Evolutionary conservation across 2,888 invertebrate genomes (phyloP).

Genomic region (Athalia circularis): DNA sequence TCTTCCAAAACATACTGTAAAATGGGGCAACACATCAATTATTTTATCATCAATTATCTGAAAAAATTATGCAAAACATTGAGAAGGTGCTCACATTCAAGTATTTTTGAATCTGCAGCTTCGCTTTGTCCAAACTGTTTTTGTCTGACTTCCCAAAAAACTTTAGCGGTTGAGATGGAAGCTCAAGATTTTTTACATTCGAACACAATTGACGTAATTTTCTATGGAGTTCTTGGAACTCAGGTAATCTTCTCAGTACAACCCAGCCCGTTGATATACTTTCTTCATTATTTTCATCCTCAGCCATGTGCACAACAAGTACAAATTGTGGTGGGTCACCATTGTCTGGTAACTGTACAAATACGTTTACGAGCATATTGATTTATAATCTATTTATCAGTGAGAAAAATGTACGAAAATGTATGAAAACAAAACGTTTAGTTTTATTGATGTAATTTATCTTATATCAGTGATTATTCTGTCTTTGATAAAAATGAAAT

Average conservation of each 20-base stretch:
- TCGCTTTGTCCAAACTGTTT: conserved; percentile 88
- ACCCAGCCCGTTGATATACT: conserved; percentile 83
- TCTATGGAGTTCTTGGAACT: conserved; percentile 87
- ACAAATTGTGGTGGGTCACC: conserved; percentile 84
- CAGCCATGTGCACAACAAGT: conserved; percentile 86
- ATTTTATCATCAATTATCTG: not conserved
- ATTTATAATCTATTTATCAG: conserved; percentile 4
- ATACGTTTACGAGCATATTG: conserved; percentile 1
- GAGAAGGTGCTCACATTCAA: conserved; percentile 81
- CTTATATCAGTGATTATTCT: not conserved
- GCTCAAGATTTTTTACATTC: conserved; percentile 86
- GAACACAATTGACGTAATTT: conserved; percentile 89
- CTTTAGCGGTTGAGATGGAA: conserved; percentile 89
- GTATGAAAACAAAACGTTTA: conserved; percentile 11
- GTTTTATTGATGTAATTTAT: not conserved
- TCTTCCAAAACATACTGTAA: conserved; percentile 89
- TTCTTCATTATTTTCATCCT: conserved; percentile 78
- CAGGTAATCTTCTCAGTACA: conserved; percentile 78
- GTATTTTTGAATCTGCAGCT: conserved; percentile 89
- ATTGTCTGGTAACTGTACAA: conserved; percentile 78
- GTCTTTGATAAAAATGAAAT: conserved; percentile 55
- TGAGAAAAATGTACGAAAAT: conserved; percentile 24
- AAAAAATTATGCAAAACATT: conserved; percentile 11
- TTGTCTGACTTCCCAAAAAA: conserved; percentile 90
- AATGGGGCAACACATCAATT: conserved; percentile 30